These are phyloP conservation scores for Malurus splendens DNA, from an alignment of 2,797 vertebrate species.

Conservation along the genomic window DNA sequence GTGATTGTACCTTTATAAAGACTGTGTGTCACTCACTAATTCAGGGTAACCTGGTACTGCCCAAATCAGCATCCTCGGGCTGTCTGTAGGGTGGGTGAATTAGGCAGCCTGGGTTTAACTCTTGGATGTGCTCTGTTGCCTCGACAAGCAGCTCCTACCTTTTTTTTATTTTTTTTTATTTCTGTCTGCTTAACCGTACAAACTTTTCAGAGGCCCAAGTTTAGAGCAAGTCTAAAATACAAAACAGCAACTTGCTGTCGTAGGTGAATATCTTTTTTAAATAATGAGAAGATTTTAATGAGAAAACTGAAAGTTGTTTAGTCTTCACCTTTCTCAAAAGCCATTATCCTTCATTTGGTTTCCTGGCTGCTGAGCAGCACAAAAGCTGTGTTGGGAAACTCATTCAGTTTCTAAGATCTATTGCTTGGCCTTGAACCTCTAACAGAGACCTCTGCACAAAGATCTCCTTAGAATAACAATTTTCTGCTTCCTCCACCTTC, in stretches of 20 bases:
- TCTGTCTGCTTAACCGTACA: neutral
- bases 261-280: neutral
- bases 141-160: neutral
- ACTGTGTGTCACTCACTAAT: neutral
- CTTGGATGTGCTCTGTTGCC: neutral
- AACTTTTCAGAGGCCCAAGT: neutral
- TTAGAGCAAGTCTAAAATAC: neutral
- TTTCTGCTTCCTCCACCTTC: neutral
- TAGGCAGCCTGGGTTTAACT: neutral
- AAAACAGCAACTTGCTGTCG: neutral
- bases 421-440: constrained; percentile 25
- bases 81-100: neutral
- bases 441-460: neutral
- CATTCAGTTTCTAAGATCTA: neutral
- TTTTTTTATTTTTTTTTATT: neutral
- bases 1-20: neutral
- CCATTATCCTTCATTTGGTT: neutral
- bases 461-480: neutral
- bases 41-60: neutral
- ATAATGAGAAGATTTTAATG: constrained; percentile 26
- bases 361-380: neutral
- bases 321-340: neutral
- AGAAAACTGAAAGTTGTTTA: neutral
- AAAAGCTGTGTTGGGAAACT: constrained; percentile 1
- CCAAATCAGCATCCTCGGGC: neutral